These are phyloP conservation scores for Drosophila melanosoma DNA, from an alignment of 2,888 invertebrate species.

Conservation along the genomic window DNA sequence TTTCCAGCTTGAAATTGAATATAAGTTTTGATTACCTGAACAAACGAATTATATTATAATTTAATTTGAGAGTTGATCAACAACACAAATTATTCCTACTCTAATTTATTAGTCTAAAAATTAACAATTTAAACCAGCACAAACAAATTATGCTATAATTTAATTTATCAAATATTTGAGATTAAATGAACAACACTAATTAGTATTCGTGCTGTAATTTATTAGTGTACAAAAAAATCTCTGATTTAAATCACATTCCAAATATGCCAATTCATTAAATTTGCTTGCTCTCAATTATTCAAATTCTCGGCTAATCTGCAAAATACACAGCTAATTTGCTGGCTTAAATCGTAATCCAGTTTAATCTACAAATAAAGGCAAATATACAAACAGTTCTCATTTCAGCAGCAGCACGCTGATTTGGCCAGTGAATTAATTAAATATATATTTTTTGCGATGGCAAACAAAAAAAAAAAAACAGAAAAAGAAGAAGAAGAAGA, in stretches of 20 bases:
- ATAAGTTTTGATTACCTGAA: not conserved
- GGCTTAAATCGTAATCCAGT: not conserved
- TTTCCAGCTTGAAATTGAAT: not conserved
- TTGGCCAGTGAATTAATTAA: conserved; percentile 5
- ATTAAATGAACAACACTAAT: not conserved
- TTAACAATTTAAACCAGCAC: not conserved
- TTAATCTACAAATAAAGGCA: not conserved
- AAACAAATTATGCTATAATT: not conserved
- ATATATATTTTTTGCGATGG: not conserved
- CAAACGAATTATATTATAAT: not conserved
- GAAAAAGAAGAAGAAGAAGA: not conserved
- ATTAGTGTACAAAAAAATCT: not conserved
- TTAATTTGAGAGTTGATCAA: not conserved
- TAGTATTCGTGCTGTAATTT: not conserved
- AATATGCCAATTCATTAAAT: not conserved
- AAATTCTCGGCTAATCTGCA: not conserved
- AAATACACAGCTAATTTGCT: not conserved
- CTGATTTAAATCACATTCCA: not conserved
- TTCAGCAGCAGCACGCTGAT: conserved; percentile 7
- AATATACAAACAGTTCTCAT: not conserved
- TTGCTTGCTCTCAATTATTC: not conserved
- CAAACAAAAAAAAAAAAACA: not conserved
- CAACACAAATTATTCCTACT: not conserved
- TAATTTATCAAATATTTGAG: not conserved
- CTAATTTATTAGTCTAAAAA: not conserved